Evolutionary conservation across 2,797 vertebrate species (phyloP).

Genomic region (Notolabrus celidotus): DNA sequence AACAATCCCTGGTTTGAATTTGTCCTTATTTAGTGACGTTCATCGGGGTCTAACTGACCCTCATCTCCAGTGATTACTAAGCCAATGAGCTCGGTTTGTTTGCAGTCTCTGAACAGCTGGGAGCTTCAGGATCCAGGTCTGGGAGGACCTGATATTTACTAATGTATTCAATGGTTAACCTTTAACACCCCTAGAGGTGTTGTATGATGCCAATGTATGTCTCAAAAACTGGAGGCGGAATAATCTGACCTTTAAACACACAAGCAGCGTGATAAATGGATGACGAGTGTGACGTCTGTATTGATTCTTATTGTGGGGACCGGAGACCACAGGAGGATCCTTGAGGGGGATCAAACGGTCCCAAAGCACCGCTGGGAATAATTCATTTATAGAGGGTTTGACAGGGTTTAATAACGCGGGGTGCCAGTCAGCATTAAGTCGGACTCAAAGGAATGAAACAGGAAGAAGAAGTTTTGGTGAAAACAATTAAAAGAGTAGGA

Average conservation of each 20-base stretch:
- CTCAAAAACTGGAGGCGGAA: not conserved
- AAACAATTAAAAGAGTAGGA: too few relatives aligned
- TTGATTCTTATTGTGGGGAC: not conserved
- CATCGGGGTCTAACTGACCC: not conserved
- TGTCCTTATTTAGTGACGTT: not conserved
- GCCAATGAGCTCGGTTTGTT: not conserved
- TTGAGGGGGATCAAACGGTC: too few relatives aligned
- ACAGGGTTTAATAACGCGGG: too few relatives aligned
- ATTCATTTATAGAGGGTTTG: not conserved
- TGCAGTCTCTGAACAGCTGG: not conserved
- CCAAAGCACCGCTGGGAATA: not conserved
- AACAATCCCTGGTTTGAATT: not conserved
- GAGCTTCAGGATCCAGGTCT: not conserved
- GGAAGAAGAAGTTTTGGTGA: too few relatives aligned
- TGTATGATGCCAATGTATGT: not conserved
- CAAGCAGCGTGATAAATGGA: not conserved
- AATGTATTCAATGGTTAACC: not conserved
- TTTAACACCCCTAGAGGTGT: not conserved
- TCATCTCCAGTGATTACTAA: not conserved
- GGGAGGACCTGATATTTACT: not conserved
- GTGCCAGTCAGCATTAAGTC: too few relatives aligned
- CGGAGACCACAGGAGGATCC: not conserved
- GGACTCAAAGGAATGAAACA: too few relatives aligned
- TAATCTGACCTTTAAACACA: slow-evolving; percentile 8
- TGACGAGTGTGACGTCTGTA: not conserved